Evolutionary conservation across 2,888 invertebrate genomes (phyloP).

Genomic region (Fragum sueziense): DNA sequence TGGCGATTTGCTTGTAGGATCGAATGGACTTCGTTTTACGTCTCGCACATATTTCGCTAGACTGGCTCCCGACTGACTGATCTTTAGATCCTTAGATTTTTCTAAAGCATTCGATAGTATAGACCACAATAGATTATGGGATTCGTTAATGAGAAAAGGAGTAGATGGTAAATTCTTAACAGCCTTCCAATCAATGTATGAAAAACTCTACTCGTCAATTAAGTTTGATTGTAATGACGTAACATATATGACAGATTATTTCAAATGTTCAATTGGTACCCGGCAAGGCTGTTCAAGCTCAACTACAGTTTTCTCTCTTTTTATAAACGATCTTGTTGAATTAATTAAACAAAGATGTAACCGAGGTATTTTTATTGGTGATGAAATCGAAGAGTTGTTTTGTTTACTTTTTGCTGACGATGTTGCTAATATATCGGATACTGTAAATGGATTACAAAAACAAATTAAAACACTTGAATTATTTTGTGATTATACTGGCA

Average conservation of each 20-base stretch:
- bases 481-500: constrained; percentile 12
- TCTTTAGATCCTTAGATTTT: no score
- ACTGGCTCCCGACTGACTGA: no score
- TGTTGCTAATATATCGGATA: constrained; percentile 17
- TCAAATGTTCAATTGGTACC: constrained; percentile 13
- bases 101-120: neutral
- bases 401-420: constrained; percentile 30
- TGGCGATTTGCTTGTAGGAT: no score
- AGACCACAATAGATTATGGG: neutral
- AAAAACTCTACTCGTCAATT: constrained; percentile 10
- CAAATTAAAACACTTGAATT: constrained; percentile 13
- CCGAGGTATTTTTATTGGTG: constrained; percentile 3
- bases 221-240: neutral
- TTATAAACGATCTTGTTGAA: constrained; percentile 13
- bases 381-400: constrained; percentile 10
- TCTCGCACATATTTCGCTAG: no score
- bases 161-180: constrained; percentile 8
- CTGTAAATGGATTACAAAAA: constrained; percentile 9
- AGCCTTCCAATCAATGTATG: constrained; percentile 8
- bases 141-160: constrained; percentile 9
- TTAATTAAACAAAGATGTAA: neutral
- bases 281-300: no score
- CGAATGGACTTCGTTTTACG: no score
- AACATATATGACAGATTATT: neutral
- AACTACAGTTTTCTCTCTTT: constrained; percentile 3